Evolutionary conservation across 2,797 vertebrate genomes (phyloP), one percentile per base, ranked within the genome.

Genomic region (Coranthus polyacanthus): DNA sequence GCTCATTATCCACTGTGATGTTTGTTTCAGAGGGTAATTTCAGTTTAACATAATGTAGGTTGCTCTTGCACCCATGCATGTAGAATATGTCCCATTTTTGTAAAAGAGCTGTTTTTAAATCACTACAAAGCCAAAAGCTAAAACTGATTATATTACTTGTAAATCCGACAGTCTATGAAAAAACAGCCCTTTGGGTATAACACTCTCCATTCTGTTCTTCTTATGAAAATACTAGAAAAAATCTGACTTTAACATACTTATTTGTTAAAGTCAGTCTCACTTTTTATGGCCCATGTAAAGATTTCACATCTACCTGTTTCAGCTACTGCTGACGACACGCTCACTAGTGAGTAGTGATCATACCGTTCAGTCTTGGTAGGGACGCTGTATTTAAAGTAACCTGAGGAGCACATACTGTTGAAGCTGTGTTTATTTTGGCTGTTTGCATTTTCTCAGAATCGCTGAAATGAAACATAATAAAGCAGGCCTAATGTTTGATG

Each of bases 391-490:
- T 61, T 58, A 4, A 18, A 29, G 50, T 18, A 22, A 43, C 18
- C 34, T 6, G 9, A 45, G 37, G 18, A 62, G 38, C 12, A 36
- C 26, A 38, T 6, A 12, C 21, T 29, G 58, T 22, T 49, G 38
- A 29, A 26, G 16, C 26, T 41, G 38, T 44, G 36, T 52, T 62
- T 81, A 66, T 75, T 39, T 82, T 65, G 59, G 66, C 69, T 44
- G 34, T 57, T 65, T 58, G 17, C 50, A 36, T 62, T 65, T 44
- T 78, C 49, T 34, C 50, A 26, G 22, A 59, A 59, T 72, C 50
- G 21, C 45, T 78, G 44, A 72, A 85, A 53, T 81, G 52, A 88
- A 88, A 72, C 61, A 62, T 75, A 61, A 75, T 78, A 54, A 69
- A 68, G 61, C 43, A 26, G n/a, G 66, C 45, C 60, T 51, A 39